Base-by-base conservation (phyloP, 2,888 invertebrate species). In the Ariolimax columbianus region DNA sequence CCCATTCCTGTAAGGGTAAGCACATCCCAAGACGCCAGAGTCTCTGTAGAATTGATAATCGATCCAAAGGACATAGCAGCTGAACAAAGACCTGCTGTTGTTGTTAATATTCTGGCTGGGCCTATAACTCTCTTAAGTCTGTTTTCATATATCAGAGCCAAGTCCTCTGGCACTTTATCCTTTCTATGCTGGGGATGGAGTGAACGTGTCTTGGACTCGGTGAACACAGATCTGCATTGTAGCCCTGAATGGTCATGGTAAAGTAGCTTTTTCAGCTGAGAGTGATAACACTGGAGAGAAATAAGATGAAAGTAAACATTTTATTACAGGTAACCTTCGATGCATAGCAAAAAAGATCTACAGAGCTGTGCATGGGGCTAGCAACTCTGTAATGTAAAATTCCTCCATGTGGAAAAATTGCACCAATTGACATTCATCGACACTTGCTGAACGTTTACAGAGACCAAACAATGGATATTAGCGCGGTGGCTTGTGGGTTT, bases 161-260 rank as follows among this genome's bases (percentile, higher is more conserved):
- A 81, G 7, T 81, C 81, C 51, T 55, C 26, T 51, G 81, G 55
- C 19, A 81, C n/a, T 51, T 59, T 81, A 72, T 81, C 81, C 30
- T 81, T 81, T 9, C n/a, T 9, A 40, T 72, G 81, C 40, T 81
- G 47, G 38, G 51, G 81, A 43, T 43, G 79, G 33, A 68, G 11
- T 59, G 38, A 36, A 38, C 30, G 36, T 43, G 66, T 79, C 47
- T n/a, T 51, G 19, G 51, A 19, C 7, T 4, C 19, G 51, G n/a
- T 33, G 36, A 33, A 51, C 51, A 51, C 0, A 51, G 63, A 30
- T n/a, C n/a, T 26, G 11, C n/a, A 30, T 30, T 26, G 17, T 59
- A 7, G 30, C 63, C n/a, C 4, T 63, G 63, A 14, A 3, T n/a
- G 26, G 63, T 30, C n/a, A 63, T 63, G n/a, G n/a, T n/a, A 63